Percentiles rank a stretch among this genome's conserved stretches.
phyloP scores from a whole-genome alignment of 23 tunicate species.

The Ascidia mentula region DNA sequence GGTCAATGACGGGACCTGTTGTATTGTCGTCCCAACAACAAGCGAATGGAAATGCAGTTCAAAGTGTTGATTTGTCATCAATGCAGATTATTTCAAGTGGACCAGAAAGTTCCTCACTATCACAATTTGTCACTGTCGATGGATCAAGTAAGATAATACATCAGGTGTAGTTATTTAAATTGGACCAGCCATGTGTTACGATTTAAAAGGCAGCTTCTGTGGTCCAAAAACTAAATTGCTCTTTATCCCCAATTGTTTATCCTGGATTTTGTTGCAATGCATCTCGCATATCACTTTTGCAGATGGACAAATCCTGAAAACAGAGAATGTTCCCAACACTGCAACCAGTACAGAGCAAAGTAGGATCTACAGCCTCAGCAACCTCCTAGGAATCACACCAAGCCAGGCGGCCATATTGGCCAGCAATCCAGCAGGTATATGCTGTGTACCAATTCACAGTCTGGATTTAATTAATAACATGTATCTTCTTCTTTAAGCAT shows the following conservation, averaged over 20 bases:
- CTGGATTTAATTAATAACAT: not conserved
- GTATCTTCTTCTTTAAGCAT: slow-evolving; percentile 21
- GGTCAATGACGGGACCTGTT: slow-evolving; percentile 26
- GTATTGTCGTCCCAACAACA: slow-evolving; percentile 11
- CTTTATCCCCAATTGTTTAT: not conserved
- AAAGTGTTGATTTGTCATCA: slow-evolving; percentile 26
- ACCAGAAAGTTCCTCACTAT: slow-evolving; percentile 1
- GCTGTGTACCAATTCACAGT: not conserved
- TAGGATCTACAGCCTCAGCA: slow-evolving; percentile 50
- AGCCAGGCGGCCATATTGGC: slow-evolving; percentile 53
- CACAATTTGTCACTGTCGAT: slow-evolving; percentile 53
- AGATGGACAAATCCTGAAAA: not conserved
- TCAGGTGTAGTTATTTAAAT: not conserved
- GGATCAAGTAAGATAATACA: slow-evolving; percentile 16
- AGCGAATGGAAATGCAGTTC: slow-evolving; percentile 30
- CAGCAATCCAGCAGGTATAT: slow-evolving; percentile 56
- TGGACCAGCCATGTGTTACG: not conserved
- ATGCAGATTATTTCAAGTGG: slow-evolving; percentile 24
- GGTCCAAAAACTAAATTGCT: not conserved
- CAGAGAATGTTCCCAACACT: slow-evolving; percentile 9
- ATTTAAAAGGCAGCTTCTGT: not conserved
- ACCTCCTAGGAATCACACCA: slow-evolving; percentile 61
- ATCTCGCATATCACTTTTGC: not conserved
- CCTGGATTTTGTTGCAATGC: not conserved
- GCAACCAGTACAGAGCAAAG: slow-evolving; percentile 34